These are phyloP conservation scores for Uria aalge DNA, from an alignment of 2,113 vertebrate genomes.

Conservation along the genomic window DNA sequence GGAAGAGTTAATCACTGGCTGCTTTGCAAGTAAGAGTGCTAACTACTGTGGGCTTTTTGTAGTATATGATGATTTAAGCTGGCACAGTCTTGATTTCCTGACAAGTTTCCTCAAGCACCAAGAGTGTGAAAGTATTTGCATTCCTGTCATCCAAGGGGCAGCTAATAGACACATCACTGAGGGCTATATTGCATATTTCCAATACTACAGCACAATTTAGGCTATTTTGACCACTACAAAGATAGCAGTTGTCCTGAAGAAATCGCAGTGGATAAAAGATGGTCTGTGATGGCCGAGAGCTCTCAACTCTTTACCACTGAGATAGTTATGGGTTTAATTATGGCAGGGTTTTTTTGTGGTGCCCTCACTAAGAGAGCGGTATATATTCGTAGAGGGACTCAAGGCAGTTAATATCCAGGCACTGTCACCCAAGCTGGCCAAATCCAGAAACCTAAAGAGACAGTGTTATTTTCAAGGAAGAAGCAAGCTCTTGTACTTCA, in stretches of 20 bases:
- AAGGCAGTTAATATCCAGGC: neutral
- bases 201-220: neutral
- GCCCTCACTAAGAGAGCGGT: neutral
- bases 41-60: neutral
- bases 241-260: neutral
- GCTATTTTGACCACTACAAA: neutral
- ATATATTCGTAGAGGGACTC: neutral
- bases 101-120: neutral
- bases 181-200: neutral
- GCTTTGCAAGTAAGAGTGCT: neutral
- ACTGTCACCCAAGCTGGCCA: neutral
- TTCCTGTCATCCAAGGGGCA: neutral
- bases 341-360: neutral
- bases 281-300: rapidly evolving
- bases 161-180: neutral
- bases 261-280: neutral
- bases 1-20: neutral
- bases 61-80: neutral
- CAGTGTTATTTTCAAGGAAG: neutral
- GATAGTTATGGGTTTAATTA: neutral
- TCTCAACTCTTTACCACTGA: neutral
- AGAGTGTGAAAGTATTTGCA: neutral
- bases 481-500: neutral
- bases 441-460: neutral
- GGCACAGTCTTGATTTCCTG: neutral